These are phyloP conservation scores for Pseudomyrmex dendroicus DNA, from an alignment of 1,140 invertebrate species.

Conservation along the genomic window DNA sequence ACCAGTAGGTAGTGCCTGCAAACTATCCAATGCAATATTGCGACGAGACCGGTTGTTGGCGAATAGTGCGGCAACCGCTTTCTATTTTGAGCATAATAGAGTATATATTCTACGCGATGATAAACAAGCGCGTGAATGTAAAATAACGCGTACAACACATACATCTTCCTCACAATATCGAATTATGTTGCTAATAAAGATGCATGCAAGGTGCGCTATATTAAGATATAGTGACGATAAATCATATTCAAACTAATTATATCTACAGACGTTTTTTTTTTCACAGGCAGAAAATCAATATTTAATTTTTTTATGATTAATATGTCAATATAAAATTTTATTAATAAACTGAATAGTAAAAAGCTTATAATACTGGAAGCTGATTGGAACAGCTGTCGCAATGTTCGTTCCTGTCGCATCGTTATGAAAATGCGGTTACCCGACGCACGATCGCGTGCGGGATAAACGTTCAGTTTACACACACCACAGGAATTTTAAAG, in stretches of 20 bases:
- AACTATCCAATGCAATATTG: slow-evolving; percentile 58
- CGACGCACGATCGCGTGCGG: slow-evolving; percentile 27
- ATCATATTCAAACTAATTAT: neutral
- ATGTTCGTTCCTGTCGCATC: neutral
- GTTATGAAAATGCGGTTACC: slow-evolving; percentile 45
- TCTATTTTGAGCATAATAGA: slow-evolving; percentile 36
- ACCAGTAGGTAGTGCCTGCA: slow-evolving; percentile 13
- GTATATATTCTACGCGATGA: slow-evolving; percentile 1
- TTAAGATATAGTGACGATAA: neutral
- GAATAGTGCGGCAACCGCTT: slow-evolving; percentile 39
- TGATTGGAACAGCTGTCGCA: slow-evolving; percentile 26
- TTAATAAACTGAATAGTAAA: neutral
- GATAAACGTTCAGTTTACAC: slow-evolving; percentile 45
- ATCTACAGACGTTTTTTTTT: neutral
- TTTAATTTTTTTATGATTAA: neutral
- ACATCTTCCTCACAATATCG: slow-evolving; percentile 7
- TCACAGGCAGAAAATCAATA: neutral
- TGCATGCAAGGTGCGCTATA: neutral
- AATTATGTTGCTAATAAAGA: slow-evolving; percentile 12
- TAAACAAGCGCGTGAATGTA: neutral
- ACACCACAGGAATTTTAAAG: slow-evolving; percentile 50
- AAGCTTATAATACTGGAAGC: neutral
- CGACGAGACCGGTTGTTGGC: slow-evolving; percentile 40
- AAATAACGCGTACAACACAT: slow-evolving; percentile 10
- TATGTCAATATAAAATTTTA: slow-evolving; percentile 1